Evolutionary conservation across 2,888 invertebrate species (phyloP).

Genomic region (Nomada lathburiana): DNA sequence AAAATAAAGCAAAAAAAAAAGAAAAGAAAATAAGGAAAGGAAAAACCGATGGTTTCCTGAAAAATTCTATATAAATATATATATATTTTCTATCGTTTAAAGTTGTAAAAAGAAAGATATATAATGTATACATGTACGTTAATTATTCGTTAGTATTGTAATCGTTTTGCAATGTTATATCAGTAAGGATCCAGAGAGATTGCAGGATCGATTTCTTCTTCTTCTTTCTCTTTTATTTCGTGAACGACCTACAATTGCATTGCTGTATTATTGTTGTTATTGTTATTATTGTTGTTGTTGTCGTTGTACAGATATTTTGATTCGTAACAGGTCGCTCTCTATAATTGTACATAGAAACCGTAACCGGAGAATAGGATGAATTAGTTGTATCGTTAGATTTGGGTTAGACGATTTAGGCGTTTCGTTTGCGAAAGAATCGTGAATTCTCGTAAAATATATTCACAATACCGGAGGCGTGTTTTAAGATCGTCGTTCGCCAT

Average conservation of each 20-base stretch:
- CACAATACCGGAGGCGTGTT: neutral
- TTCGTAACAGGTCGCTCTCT: conserved; percentile 76
- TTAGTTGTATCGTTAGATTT: conserved; percentile 20
- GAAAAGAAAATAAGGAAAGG: neutral
- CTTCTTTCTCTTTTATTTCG: conserved; percentile 15
- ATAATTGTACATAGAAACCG: conserved; percentile 68
- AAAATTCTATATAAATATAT: neutral
- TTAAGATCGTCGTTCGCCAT: neutral
- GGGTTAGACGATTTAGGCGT: conserved; percentile 5
- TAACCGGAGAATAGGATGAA: conserved; percentile 14
- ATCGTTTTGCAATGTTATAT: conserved; percentile 18
- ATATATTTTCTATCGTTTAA: conserved; percentile 26
- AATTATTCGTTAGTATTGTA: conserved; percentile 32
- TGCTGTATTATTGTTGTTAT: conserved; percentile 71
- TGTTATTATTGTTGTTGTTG: conserved; percentile 77
- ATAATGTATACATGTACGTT: conserved; percentile 11
- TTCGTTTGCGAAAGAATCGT: neutral
- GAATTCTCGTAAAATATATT: neutral
- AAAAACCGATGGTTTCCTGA: neutral
- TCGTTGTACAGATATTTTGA: conserved; percentile 73
- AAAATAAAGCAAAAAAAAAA: neutral
- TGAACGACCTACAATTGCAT: conserved; percentile 38
- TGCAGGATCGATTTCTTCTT: conserved; percentile 25
- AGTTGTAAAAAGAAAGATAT: conserved; percentile 31
- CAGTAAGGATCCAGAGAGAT: conserved; percentile 30